Conservation (phyloP, 2,113 vertebrate genomes). For the Uria lomvia region DNA sequence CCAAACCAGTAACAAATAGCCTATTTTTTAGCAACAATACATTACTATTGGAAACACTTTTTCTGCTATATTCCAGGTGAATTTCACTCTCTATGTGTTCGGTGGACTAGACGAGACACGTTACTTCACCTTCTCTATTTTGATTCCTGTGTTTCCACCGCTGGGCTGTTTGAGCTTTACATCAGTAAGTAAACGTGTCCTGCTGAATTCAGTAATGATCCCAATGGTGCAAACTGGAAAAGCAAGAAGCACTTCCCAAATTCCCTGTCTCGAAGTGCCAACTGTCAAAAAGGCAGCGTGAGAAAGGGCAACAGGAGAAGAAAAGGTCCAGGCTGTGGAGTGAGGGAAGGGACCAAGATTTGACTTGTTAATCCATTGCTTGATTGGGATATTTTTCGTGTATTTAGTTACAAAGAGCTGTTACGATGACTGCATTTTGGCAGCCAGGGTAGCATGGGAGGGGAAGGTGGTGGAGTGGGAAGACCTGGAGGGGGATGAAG, state of each 20-base stretch:
- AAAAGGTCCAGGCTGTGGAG: background rate
- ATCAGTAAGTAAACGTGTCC: background rate
- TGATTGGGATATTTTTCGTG: background rate
- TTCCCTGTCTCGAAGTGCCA: background rate
- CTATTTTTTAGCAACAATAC: background rate
- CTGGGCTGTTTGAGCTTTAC: conserved; percentile 59
- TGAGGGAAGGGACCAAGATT: background rate
- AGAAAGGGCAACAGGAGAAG: background rate
- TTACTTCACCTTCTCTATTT: conserved; percentile 29
- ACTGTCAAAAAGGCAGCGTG: background rate
- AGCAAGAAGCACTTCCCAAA: background rate
- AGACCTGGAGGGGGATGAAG: background rate
- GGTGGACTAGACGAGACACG: fast-evolving
- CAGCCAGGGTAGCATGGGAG: background rate
- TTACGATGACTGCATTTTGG: background rate
- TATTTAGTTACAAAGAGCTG: background rate
- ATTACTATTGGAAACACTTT: background rate
- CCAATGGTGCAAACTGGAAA: background rate
- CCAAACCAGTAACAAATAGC: background rate
- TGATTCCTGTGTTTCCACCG: conserved; percentile 78
- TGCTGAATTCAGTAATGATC: background rate
- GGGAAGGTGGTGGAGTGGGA: background rate
- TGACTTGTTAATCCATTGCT: background rate
- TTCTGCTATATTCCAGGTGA: conserved; percentile 6
- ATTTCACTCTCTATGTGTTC: background rate